Evolutionary conservation across 2,113 vertebrate genomes (phyloP).

Genomic region (Hyperoodon ampullatus): DNA sequence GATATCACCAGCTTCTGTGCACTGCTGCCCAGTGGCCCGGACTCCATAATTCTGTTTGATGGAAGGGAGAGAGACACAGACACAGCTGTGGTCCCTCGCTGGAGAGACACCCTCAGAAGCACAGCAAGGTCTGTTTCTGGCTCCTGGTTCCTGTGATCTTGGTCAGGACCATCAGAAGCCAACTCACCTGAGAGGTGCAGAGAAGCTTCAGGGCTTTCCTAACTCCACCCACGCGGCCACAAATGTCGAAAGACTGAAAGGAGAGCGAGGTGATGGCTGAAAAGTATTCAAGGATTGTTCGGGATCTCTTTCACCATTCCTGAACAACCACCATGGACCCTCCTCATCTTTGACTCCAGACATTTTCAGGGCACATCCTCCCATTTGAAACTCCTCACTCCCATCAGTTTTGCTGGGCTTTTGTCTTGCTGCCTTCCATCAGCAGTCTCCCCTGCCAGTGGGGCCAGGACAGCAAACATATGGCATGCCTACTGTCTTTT

Average conservation of each 20-base stretch:
- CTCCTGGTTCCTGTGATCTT: background rate
- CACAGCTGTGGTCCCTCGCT: background rate
- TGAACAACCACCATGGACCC: background rate
- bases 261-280: background rate
- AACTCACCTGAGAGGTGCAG: constrained; percentile 94
- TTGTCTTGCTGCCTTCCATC: background rate
- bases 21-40: constrained; percentile 96
- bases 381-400: background rate
- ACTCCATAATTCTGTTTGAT: constrained; percentile 91
- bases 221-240: constrained; percentile 92
- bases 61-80: background rate
- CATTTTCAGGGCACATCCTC: background rate
- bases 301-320: background rate
- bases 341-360: background rate
- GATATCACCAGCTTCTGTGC: constrained; percentile 94
- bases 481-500: background rate
- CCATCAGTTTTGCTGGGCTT: background rate
- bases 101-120: background rate
- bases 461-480: background rate
- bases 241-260: constrained; percentile 96
- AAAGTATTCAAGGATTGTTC: background rate
- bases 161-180: background rate
- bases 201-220: constrained; percentile 93
- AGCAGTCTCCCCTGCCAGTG: background rate
- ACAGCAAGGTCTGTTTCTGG: background rate